Percentiles rank a stretch among this genome's conserved stretches.
Evolutionary conservation across 2,797 vertebrate species (phyloP).

Genomic region (Protonibea diacanthus): DNA sequence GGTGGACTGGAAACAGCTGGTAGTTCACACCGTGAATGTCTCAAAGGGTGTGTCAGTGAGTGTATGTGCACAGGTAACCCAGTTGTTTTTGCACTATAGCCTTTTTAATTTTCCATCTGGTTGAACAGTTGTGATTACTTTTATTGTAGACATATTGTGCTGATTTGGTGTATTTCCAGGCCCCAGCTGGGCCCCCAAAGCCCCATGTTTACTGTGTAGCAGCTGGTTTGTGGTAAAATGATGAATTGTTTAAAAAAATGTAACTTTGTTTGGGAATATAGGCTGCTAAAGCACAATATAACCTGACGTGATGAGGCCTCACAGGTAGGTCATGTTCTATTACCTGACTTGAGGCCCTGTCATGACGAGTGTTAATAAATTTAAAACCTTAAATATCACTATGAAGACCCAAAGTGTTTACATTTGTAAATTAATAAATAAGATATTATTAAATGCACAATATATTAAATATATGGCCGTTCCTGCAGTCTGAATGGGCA

Average conservation of each 20-base stretch:
- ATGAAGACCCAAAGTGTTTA: background rate
- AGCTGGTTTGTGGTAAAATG: background rate
- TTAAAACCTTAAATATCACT: background rate
- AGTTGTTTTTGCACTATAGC: background rate
- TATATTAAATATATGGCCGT: background rate
- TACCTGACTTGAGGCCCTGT: background rate
- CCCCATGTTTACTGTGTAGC: background rate
- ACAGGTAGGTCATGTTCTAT: background rate
- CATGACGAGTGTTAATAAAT: background rate
- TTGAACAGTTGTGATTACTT: background rate
- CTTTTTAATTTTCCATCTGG: slow-evolving; percentile 21
- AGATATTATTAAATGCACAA: background rate
- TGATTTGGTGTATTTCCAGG: background rate
- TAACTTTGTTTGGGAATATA: background rate
- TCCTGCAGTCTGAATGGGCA: background rate
- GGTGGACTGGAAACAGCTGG: slow-evolving; percentile 12
- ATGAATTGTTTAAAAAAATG: background rate
- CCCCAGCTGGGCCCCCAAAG: background rate
- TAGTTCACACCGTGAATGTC: background rate
- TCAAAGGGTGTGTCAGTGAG: background rate
- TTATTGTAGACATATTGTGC: background rate
- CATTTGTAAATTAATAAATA: background rate
- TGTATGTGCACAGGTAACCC: background rate
- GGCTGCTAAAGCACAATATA: background rate
- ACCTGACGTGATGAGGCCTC: background rate